Base-by-base conservation (phyloP, 1,140 invertebrate genomes). In the Myzus persicae region DNA sequence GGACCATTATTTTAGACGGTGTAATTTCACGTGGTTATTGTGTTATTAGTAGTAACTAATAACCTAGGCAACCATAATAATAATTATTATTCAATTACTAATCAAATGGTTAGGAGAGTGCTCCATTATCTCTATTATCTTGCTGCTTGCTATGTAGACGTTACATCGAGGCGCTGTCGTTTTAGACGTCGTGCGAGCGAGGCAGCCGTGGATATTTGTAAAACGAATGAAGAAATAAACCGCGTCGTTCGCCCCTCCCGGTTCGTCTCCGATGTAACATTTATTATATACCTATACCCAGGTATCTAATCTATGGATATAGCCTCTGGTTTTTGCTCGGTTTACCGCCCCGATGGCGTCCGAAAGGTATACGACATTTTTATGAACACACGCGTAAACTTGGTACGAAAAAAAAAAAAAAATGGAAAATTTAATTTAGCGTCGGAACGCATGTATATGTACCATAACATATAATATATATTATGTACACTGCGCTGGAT, bases 361-460 rank as follows among this genome's bases (percentile, higher is more conserved):
- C 59, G 59, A 76, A 76, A 76, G 59, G 59, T 76, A 76, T 76
- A 76, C 59, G 59, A 76, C 59, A 76, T 76, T 76, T 76, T 76
- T 76, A 76, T 76, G 59, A 76, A 76, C 59, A 36, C 2, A n/a
- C 59, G 59, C 59, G 14, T 67, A 67, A 67, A 67, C 59, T 76
- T 14, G 11, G 59, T 18, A 76, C 4, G 59, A 18, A 76, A 76
- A 76, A 76, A n/a, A 67, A 67, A 67, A 76, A 59, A 59, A 31
- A 59, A 59, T 26, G 31, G 54, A 59, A 59, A 76, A 76, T 76
- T 76, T 76, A 76, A 76, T 76, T 76, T 76, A 36, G 59, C n/a
- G 59, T 20, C 59, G n/a, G n/a, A 36, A 36, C 59, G 59, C n/a
- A 18, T 76, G 48, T 51, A 76, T 76, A 76, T n/a, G 5, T 18